Evolutionary conservation across 1,140 invertebrate species (phyloP).

Genomic region (Dryas iulia): DNA sequence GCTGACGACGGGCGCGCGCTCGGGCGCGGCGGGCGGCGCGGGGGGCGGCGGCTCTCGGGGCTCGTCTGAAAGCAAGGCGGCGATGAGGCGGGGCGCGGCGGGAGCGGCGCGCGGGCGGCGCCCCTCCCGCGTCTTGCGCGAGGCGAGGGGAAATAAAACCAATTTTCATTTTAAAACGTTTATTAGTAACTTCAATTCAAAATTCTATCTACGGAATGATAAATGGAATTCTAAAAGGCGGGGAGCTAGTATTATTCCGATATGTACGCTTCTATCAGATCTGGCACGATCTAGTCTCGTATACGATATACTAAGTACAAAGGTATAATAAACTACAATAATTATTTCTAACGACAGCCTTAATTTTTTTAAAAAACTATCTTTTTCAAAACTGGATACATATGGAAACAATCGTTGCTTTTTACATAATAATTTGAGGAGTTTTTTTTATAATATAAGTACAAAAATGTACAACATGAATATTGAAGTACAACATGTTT

Average conservation of each 20-base stretch:
- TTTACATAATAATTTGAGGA: background rate
- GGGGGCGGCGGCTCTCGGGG: conserved; percentile 29
- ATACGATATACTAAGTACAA: conserved; percentile 5
- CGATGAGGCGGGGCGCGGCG: conserved; percentile 37
- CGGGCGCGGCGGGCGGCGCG: conserved; percentile 32
- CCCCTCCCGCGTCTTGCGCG: background rate
- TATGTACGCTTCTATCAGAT: conserved; percentile 11
- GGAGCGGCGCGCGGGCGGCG: conserved; percentile 19
- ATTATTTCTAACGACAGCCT: background rate
- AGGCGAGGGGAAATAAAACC: conserved; percentile 20
- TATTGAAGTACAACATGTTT: background rate
- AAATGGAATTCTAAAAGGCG: conserved; percentile 20
- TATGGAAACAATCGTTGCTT: background rate
- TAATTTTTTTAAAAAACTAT: background rate
- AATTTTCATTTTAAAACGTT: conserved; percentile 2
- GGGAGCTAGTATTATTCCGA: conserved; percentile 3
- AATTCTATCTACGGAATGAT: conserved; percentile 22
- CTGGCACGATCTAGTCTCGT: background rate
- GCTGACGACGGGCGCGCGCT: conserved; percentile 56
- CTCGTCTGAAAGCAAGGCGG: conserved; percentile 37
- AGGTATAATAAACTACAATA: background rate
- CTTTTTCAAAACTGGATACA: background rate
- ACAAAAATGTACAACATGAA: background rate
- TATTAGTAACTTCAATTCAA: conserved; percentile 5
- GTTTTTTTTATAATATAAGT: background rate